Percentiles rank a stretch among this genome's conserved stretches.
These are phyloP conservation scores for Taeniopygia guttata DNA, from an alignment of 2,797 vertebrate genomes.

Conservation along the genomic window DNA sequence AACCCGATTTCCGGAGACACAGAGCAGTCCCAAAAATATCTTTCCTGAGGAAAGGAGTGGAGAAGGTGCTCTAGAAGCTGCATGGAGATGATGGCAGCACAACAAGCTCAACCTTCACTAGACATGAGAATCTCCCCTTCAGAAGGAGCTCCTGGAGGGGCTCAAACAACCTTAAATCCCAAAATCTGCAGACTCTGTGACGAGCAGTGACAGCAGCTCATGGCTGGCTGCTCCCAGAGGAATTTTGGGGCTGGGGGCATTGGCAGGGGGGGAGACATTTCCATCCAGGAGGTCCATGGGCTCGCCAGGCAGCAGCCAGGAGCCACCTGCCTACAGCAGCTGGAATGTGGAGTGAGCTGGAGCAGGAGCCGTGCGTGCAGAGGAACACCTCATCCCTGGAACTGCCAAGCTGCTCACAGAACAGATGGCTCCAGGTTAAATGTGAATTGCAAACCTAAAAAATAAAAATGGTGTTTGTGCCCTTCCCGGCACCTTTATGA, in stretches of 20 bases:
- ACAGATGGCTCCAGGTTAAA: slow-evolving; percentile 66
- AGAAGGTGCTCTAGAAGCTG: not conserved
- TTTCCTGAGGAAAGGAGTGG: not conserved
- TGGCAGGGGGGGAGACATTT: not conserved
- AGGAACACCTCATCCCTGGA: not conserved
- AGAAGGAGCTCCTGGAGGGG: not conserved
- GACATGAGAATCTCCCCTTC: too few relatives aligned
- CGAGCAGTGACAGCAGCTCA: not conserved
- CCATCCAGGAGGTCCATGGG: not conserved
- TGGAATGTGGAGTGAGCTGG: not conserved
- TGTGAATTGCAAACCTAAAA: slow-evolving; percentile 51
- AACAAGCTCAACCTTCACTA: not conserved
- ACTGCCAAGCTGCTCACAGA: slow-evolving; percentile 20
- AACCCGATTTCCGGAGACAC: not conserved
- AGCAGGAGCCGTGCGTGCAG: not conserved
- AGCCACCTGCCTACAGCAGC: not conserved
- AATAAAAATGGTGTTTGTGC: slow-evolving; percentile 40
- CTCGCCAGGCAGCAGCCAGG: not conserved
- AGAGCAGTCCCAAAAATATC: not conserved
- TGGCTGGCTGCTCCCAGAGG: not conserved
- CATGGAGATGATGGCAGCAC: fast-evolving
- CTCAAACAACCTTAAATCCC: not conserved
- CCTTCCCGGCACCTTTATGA: slow-evolving; percentile 39
- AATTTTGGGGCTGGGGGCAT: not conserved
- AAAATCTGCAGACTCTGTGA: not conserved